A percentile compares a stretch with the other conserved stretches of the same genome.
phyloP scores from a whole-genome alignment of 2,888 invertebrate genomes.

The Pocota personata region DNA sequence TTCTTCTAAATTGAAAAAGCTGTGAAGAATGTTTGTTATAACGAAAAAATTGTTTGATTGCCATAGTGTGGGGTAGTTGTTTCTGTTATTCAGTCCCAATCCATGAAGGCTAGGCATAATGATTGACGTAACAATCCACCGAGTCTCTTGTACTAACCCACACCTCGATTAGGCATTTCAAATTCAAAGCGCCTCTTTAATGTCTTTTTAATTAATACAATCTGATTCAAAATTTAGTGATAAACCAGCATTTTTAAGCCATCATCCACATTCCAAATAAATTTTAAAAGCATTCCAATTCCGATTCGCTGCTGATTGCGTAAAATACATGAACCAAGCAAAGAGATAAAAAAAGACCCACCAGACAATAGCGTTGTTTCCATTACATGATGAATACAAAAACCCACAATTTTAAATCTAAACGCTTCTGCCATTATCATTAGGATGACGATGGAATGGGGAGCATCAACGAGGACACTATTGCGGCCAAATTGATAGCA shows the following conservation, averaged over 20 bases:
- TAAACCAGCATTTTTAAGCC: too few relatives aligned
- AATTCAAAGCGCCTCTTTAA: too few relatives aligned
- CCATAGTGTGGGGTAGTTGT: background rate
- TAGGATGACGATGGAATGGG: background rate
- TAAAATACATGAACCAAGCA: background rate
- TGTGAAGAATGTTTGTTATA: background rate
- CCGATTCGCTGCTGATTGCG: background rate
- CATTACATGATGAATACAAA: conserved; percentile 2
- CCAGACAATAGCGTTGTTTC: background rate
- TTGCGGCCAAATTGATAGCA: conserved; percentile 23
- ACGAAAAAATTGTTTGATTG: background rate
- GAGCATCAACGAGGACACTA: background rate
- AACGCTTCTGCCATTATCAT: conserved; percentile 35
- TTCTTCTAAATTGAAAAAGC: background rate
- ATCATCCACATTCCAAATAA: background rate
- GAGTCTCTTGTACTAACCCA: too few relatives aligned
- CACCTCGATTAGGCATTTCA: too few relatives aligned
- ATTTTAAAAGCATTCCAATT: background rate
- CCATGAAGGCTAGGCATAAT: too few relatives aligned
- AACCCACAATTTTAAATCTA: background rate
- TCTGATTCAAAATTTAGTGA: too few relatives aligned
- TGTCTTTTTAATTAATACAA: too few relatives aligned
- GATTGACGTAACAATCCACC: too few relatives aligned
- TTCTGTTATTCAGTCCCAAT: too few relatives aligned
- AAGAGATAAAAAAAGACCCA: background rate